phyloP scores from a whole-genome alignment of 2,113 vertebrate species.

The Onychostruthus taczanowskii region DNA sequence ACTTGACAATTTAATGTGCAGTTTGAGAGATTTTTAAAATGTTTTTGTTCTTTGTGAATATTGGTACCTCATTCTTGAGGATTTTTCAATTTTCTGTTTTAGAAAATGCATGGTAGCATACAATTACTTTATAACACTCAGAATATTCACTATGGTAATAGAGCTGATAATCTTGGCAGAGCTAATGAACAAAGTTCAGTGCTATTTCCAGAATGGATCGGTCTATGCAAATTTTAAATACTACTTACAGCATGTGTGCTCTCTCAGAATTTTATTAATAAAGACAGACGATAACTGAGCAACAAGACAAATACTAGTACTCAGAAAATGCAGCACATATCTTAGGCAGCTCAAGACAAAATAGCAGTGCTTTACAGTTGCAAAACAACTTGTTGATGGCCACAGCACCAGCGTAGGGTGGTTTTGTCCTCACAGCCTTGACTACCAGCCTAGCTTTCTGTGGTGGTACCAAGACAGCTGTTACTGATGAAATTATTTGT shows the following conservation, averaged over 20 bases:
- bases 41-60: not conserved
- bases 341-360: not conserved
- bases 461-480: not conserved
- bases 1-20: not conserved
- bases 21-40: not conserved
- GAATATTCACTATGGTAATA: not conserved
- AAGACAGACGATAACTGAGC: not conserved
- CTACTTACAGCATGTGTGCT: fast-evolving
- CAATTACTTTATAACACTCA: not conserved
- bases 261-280: not conserved
- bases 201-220: not conserved
- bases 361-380: not conserved
- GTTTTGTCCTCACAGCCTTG: not conserved
- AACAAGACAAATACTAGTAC: not conserved
- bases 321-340: not conserved
- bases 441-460: not conserved
- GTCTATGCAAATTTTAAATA: not conserved
- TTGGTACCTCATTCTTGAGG: not conserved
- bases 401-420: not conserved
- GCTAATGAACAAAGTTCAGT: not conserved
- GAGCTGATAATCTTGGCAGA: not conserved
- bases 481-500: not conserved
- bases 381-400: not conserved
- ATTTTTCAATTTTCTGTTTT: not conserved
- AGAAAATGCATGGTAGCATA: not conserved